phyloP scores from a whole-genome alignment of 1,140 invertebrate species.

The Belonocnema kinseyi region DNA sequence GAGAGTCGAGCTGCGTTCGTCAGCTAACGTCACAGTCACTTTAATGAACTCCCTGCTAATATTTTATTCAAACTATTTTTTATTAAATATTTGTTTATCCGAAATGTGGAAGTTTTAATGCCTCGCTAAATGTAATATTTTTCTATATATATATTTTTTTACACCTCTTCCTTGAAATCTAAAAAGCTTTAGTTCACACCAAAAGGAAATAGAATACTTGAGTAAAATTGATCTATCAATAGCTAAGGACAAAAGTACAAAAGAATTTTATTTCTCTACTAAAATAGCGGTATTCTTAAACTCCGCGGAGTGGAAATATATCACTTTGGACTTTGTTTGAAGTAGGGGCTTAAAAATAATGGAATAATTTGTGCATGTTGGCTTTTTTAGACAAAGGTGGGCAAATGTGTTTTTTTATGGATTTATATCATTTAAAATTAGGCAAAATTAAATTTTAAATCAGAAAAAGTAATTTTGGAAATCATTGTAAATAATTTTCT shows the following conservation, averaged over 20 bases:
- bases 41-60: too few relatives aligned
- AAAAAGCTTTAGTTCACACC: neutral
- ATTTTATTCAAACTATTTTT: too few relatives aligned
- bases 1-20: too few relatives aligned
- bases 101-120: neutral
- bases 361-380: too few relatives aligned
- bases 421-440: too few relatives aligned
- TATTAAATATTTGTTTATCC: neutral
- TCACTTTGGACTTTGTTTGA: neutral
- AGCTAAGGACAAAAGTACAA: constrained; percentile 7
- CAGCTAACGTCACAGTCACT: too few relatives aligned
- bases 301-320: neutral
- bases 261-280: constrained; percentile 6
- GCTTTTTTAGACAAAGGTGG: too few relatives aligned
- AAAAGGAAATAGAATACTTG: neutral
- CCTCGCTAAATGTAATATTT: neutral
- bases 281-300: neutral
- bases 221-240: neutral
- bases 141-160: constrained; percentile 22
- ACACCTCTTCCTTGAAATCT: neutral
- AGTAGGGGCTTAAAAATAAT: too few relatives aligned
- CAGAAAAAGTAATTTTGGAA: too few relatives aligned
- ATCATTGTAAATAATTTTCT: too few relatives aligned
- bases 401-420: too few relatives aligned
- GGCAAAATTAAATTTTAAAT: too few relatives aligned